phyloP scores from a whole-genome alignment of 2,797 vertebrate genomes.

The Lacerta viridis region DNA sequence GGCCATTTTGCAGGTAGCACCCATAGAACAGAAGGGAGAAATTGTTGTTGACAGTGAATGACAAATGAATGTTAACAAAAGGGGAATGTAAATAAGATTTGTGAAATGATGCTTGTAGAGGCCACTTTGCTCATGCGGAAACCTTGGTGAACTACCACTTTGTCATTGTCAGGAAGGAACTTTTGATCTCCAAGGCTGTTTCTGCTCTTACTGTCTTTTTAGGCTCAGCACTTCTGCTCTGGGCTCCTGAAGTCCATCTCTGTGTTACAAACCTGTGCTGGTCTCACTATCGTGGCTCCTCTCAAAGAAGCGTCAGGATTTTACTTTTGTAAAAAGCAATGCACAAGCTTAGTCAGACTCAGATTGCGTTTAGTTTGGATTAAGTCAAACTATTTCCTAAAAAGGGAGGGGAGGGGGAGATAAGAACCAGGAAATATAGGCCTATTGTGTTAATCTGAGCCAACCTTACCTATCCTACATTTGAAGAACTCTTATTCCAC shows the following conservation, averaged over 20 bases:
- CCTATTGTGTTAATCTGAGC: neutral
- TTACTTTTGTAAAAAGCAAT: neutral
- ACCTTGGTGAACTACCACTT: slow-evolving; percentile 35
- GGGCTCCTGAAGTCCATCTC: neutral
- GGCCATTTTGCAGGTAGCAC: neutral
- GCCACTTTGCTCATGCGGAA: slow-evolving; percentile 37
- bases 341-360: neutral
- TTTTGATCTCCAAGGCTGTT: neutral
- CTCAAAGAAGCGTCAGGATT: neutral
- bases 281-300: neutral
- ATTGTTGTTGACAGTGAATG: neutral
- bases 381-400: neutral
- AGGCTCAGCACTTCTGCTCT: neutral
- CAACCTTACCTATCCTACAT: too few relatives aligned
- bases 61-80: neutral
- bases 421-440: neutral
- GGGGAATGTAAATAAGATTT: slow-evolving; percentile 16
- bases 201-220: neutral
- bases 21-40: neutral
- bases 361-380: neutral
- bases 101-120: slow-evolving; percentile 45
- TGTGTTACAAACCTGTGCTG: neutral
- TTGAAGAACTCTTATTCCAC: too few relatives aligned
- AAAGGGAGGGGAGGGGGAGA: too few relatives aligned
- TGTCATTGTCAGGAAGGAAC: neutral